Base-by-base conservation (phyloP, 2,797 vertebrate species). In the Acestrorhynchus altus region DNA sequence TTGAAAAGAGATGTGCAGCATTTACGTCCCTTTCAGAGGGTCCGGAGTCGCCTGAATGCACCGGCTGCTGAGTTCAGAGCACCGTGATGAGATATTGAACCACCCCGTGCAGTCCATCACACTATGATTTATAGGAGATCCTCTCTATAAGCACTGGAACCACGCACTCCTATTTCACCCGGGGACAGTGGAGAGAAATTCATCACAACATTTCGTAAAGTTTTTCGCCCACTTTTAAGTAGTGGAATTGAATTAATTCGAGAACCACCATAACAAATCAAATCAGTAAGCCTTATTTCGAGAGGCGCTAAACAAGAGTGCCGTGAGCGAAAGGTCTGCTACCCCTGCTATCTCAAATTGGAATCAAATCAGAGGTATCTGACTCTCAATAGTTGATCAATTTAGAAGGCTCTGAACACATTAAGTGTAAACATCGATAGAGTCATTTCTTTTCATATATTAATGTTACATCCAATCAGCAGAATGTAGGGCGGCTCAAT, bases 401-500 rank as follows among this genome's bases (percentile, higher is more conserved):
- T 92, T 92, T 89, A 87, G 83, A 78, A 57, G 76, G 76, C 86
- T 83, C 56, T 31, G 80, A 90, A 92, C 86, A n/a, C n/a, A n/a
- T n/a, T n/a, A n/a, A n/a, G 86, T 75, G 89, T 88, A 91, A 92
- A 90, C 90, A 92, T 90, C 81, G 85, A 91, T 86, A 4, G 85
- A 93, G 87, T 92, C 86, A 90, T 93, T 93, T 93, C n/a, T n/a
- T 92, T 90, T 87, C 88, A 83, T 90, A 90, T 93, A 94, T 92
- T 93, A 93, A 92, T 93, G 91, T 93, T 91, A 91, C 90, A 92
- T 91, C 90, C 90, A 92, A 92, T 93, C 92, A 93, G 89, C 86
- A 75, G 85, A 89, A 89, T 91, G 88, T 88, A 86, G 89, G 83
- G 83, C 77, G 26, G 87, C 80, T 84, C 93, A 93, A 94, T 93